Evolutionary conservation across 1,140 invertebrate genomes (phyloP).

Genomic region (Drosophila chauvacae): DNA sequence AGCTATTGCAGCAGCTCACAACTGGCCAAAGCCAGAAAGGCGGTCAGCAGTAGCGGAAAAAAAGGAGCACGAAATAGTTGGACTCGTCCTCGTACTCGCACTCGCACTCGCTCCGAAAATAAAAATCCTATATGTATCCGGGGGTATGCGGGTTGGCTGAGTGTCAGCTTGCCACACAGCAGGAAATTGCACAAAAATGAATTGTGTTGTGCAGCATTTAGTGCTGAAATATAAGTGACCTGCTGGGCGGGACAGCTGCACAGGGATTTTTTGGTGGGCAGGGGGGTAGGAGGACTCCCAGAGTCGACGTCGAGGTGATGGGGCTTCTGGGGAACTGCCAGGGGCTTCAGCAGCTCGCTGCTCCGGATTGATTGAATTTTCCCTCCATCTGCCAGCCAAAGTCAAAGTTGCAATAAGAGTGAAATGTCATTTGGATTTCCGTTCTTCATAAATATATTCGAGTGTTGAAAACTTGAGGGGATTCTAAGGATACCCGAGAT

Average conservation of each 20-base stretch:
- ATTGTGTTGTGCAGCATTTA: constrained; percentile 81
- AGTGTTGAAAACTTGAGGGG: neutral
- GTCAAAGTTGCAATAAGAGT: constrained; percentile 2
- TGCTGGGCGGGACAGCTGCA: constrained; percentile 41
- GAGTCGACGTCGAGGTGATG: neutral
- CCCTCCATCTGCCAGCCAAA: constrained; percentile 14
- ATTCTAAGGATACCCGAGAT: neutral
- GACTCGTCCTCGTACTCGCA: constrained; percentile 16
- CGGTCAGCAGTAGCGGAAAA: constrained; percentile 44
- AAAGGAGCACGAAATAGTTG: constrained; percentile 32
- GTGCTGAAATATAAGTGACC: constrained; percentile 57
- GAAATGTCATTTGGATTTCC: constrained; percentile 10
- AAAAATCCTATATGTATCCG: constrained; percentile 54
- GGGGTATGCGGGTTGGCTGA: constrained; percentile 8
- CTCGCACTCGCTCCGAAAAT: constrained; percentile 44
- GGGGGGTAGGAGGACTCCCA: neutral
- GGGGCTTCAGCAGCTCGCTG: constrained; percentile 24
- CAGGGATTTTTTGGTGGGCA: neutral
- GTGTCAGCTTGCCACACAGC: constrained; percentile 61
- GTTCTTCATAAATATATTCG: constrained; percentile 1
- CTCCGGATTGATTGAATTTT: constrained; percentile 40
- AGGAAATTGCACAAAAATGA: constrained; percentile 77
- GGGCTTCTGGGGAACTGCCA: constrained; percentile 18
- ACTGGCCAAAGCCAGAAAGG: constrained; percentile 76
- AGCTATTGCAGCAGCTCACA: constrained; percentile 75